Conservation (phyloP, 2,888 invertebrate genomes). For the Calameuta pallipes region DNA sequence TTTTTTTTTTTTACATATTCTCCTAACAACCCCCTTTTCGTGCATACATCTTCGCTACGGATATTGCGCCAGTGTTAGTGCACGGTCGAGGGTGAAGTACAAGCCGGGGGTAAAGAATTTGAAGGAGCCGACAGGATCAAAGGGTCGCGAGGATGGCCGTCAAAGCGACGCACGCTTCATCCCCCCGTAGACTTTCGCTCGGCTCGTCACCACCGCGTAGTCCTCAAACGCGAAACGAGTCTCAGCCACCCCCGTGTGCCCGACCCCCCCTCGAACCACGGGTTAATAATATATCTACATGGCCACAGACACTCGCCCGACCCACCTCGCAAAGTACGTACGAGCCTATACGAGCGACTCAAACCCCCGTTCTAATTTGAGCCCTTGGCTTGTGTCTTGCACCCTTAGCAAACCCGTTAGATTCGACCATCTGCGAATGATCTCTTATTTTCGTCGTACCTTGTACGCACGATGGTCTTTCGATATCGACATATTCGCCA, state of each 20-base stretch:
- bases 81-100: neutral
- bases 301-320: neutral
- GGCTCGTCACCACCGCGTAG: constrained; percentile 18
- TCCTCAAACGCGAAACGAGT: constrained; percentile 11
- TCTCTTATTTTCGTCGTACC: neutral
- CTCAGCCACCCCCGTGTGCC: neutral
- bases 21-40: neutral
- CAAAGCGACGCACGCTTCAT: constrained; percentile 22
- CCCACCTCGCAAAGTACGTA: neutral
- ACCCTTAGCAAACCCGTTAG: neutral
- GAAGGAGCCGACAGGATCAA: constrained; percentile 11
- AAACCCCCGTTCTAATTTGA: neutral
- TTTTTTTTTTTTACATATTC: neutral
- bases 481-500: neutral
- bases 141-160: constrained; percentile 16
- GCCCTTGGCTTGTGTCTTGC: neutral
- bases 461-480: neutral
- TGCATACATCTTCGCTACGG: neutral
- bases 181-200: constrained; percentile 12
- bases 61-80: neutral
- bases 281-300: neutral
- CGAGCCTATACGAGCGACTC: neutral
- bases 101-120: neutral
- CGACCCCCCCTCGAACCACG: neutral
- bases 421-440: neutral